Percentiles rank a stretch among this genome's conserved stretches.
Conservation (phyloP, 2,888 invertebrate genomes). For the Trichogramma dendrolimi region DNA sequence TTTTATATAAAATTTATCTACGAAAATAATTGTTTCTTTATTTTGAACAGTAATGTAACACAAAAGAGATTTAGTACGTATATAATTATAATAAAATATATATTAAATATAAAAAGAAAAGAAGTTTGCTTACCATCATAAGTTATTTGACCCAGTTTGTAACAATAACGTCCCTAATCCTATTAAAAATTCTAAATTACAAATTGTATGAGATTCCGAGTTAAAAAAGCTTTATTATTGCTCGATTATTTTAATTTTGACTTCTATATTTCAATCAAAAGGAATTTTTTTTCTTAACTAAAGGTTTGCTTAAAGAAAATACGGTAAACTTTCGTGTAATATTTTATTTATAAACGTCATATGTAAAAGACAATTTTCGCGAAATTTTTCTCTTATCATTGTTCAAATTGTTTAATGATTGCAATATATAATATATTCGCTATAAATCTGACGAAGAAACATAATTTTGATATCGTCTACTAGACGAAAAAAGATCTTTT, state of each 20-base stretch:
- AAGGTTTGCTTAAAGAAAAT: constrained; percentile 7
- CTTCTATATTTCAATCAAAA: constrained; percentile 4
- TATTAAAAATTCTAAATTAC: no score
- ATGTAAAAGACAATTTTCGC: constrained; percentile 27
- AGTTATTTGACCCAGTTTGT: no score
- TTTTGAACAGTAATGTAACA: no score
- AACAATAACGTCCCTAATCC: no score
- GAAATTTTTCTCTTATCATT: constrained; percentile 22
- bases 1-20: no score
- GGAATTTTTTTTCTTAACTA: constrained; percentile 6
- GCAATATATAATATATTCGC: constrained; percentile 11
- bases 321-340: constrained; percentile 13
- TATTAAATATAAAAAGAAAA: not conserved
- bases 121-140: no score
- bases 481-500: constrained; percentile 20
- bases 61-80: no score
- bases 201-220: no score
- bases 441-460: constrained; percentile 13
- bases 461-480: constrained; percentile 22
- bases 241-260: constrained; percentile 3
- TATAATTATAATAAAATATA: not conserved
- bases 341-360: constrained; percentile 30
- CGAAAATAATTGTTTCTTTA: no score
- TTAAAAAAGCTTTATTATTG: not conserved
- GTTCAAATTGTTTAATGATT: constrained; percentile 27